Evolutionary conservation across 2,888 invertebrate genomes (phyloP).

Genomic region (Norana najaformis): DNA sequence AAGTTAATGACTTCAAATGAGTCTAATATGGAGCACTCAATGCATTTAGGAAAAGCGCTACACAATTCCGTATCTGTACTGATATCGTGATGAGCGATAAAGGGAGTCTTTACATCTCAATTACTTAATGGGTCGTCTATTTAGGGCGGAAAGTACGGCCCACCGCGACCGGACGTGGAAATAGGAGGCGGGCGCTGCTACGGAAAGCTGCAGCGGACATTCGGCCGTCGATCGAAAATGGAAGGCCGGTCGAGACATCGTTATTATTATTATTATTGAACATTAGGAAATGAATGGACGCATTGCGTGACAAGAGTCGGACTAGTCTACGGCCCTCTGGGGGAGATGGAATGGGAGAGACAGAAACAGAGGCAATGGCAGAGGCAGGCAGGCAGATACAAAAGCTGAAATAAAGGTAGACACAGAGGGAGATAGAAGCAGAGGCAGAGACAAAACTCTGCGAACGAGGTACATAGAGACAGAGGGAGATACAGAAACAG

Average conservation of each 20-base stretch:
- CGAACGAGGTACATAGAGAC: background rate
- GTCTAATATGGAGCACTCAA: background rate
- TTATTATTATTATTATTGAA: conserved; percentile 13
- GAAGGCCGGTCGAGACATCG: background rate
- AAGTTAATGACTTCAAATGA: background rate
- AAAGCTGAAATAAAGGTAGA: background rate
- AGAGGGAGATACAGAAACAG: background rate
- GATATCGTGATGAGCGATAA: conserved; percentile 5
- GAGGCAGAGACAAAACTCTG: background rate
- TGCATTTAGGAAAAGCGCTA: background rate
- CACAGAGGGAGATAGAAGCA: background rate
- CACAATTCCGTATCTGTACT: background rate
- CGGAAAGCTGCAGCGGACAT: background rate
- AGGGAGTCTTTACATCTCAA: background rate
- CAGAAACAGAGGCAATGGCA: background rate
- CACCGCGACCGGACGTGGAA: background rate
- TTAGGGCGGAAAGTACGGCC: background rate
- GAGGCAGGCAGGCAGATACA: background rate
- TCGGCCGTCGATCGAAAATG: background rate
- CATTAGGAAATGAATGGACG: background rate
- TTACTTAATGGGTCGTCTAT: background rate
- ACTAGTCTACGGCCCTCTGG: background rate
- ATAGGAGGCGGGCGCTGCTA: background rate
- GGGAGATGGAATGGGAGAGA: background rate
- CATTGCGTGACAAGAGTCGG: conserved; percentile 1